Evolutionary conservation across 2,113 vertebrate species (phyloP).

Genomic region (Sinocyclocheilus maitianheensis): DNA sequence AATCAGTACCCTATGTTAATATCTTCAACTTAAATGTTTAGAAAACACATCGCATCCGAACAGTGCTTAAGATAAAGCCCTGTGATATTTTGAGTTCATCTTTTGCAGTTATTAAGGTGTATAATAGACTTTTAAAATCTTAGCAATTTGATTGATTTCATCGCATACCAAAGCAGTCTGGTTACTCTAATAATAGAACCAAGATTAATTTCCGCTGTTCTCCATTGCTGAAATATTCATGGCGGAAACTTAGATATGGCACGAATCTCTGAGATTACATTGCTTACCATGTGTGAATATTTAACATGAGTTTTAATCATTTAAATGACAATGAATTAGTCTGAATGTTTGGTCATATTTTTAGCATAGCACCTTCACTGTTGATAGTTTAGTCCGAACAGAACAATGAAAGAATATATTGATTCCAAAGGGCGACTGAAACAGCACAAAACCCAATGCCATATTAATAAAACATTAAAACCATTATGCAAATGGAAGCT

Average conservation of each 20-base stretch:
- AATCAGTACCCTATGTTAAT: background rate
- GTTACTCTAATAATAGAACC: constrained; percentile 53
- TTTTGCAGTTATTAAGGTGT: background rate
- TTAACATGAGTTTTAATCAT: constrained; percentile 65
- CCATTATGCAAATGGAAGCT: constrained; percentile 2
- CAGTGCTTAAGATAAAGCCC: background rate
- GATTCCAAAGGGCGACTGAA: background rate
- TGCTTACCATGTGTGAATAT: constrained; percentile 51
- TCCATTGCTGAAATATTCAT: constrained; percentile 72
- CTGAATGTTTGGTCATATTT: constrained; percentile 12
- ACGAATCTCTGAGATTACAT: constrained; percentile 62
- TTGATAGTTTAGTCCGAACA: background rate
- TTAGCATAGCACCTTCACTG: constrained; percentile 4
- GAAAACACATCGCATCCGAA: background rate
- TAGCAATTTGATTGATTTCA: constrained; percentile 48
- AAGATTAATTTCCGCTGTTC: constrained; percentile 71
- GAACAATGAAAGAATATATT: constrained; percentile 10
- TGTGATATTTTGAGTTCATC: constrained; percentile 2
- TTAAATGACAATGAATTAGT: constrained; percentile 67
- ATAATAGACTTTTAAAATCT: constrained; percentile 25
- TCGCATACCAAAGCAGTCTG: constrained; percentile 25
- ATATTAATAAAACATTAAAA: constrained; percentile 20
- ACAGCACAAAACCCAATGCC: constrained; percentile 10
- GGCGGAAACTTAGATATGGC: constrained; percentile 68
- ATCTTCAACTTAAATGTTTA: background rate